Conservation (phyloP, 2,797 vertebrate species). For the Acanthurus tractus region DNA sequence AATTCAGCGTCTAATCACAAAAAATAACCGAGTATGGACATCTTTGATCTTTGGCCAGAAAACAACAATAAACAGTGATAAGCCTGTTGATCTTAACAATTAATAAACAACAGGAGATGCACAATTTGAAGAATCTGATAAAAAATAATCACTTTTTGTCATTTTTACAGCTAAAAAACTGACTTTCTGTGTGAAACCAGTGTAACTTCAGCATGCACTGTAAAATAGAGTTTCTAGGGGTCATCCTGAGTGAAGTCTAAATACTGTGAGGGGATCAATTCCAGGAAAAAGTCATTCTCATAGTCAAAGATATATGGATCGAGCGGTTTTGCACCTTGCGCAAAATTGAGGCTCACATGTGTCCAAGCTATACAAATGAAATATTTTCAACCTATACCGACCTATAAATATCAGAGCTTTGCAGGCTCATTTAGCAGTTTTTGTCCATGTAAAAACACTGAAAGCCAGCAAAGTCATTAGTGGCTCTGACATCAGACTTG, state of each 20-base stretch:
- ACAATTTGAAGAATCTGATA: background rate
- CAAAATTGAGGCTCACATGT: conserved; percentile 40
- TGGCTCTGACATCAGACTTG: conserved; percentile 72
- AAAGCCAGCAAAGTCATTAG: conserved; percentile 73
- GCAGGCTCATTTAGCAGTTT: conserved; percentile 57
- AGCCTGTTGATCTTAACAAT: conserved; percentile 9
- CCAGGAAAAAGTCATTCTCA: conserved; percentile 45
- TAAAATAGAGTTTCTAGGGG: conserved; percentile 20
- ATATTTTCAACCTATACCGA: conserved; percentile 46
- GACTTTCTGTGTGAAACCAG: background rate
- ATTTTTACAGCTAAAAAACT: conserved; percentile 23
- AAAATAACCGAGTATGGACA: conserved; percentile 1
- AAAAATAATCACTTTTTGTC: conserved; percentile 7
- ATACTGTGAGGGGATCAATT: conserved; percentile 30
- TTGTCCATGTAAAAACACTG: conserved; percentile 63
- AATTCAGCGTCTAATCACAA: conserved; percentile 17
- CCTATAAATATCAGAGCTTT: conserved; percentile 62
- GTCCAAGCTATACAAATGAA: conserved; percentile 45
- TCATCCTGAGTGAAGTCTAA: conserved; percentile 33
- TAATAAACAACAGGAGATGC: conserved; percentile 1
- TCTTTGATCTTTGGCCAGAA: conserved; percentile 27
- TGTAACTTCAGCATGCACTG: background rate
- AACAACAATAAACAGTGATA: conserved; percentile 32
- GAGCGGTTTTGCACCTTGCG: conserved; percentile 46
- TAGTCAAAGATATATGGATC: conserved; percentile 41